Base-by-base conservation (phyloP, 2,113 vertebrate species). In the Spizaetus ornatus region DNA sequence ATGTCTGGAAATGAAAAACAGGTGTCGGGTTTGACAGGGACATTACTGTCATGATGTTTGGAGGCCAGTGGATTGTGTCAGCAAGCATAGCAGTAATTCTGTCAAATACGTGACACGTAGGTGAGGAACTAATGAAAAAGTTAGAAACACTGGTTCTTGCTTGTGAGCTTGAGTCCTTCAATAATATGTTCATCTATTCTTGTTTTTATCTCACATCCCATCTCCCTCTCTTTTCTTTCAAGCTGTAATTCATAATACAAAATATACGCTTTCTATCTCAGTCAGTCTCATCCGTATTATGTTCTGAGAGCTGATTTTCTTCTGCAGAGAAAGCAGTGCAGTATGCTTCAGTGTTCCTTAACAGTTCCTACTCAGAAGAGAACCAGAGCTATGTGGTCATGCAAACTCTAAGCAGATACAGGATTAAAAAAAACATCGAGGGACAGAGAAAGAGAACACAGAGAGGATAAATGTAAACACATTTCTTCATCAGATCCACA, bases 1-100 rank as follows among this genome's bases (percentile, higher is more conserved):
- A 96, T 98, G 80, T 90, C 91, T 96, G 82, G 85, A 92, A 96
- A 95, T 98, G 97, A 98, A 98, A 98, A 97, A 95, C 92, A 96
- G 94, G 82, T 97, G 94, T 97, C 95, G 95, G 21, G 53, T 97
- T 97, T 97, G 95, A 97, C 97, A 94, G 88, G 92, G 94, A 90
- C 89, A 82, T 98, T 89, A 80, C 86, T 95, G 43, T 67, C 93
- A 66, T 93, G 86, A 84, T 96, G 74, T 95, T 80, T 97, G 79
- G 87, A 96, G 95, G 73, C 93, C 85, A 90, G 67, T 52, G 62
- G 88, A 58, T 93, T 95, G 89, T 97, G 86, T 96, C 93, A 94
- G 89, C 94, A 98, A 94, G 95, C 59, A 74, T 13, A 90, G 78
- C 82, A 89, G 91, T 97, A 95, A 97, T 97, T 96, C 96, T 97